phyloP scores from a whole-genome alignment of 2,113 vertebrate species.

The Pheucticus melanocephalus region DNA sequence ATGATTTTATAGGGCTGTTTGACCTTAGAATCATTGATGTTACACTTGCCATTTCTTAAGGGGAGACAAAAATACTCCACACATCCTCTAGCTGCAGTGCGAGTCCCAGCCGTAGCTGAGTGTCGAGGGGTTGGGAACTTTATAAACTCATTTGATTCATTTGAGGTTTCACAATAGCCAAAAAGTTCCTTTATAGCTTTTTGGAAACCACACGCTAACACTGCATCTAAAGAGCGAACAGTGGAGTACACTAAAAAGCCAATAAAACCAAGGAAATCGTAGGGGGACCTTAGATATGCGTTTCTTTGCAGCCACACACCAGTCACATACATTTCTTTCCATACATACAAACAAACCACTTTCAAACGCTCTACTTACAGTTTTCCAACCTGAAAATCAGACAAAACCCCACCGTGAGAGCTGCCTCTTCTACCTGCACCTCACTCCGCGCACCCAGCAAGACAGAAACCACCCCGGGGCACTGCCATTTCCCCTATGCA shows the following conservation, averaged over 20 bases:
- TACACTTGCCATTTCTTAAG: conserved; percentile 62
- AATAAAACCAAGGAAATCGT: conserved; percentile 23
- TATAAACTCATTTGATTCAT: conserved; percentile 63
- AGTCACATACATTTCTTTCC: not conserved
- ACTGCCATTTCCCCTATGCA: conserved; percentile 21
- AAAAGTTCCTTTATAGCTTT: conserved; percentile 62
- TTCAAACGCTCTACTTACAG: not conserved
- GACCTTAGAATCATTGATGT: conserved; percentile 42
- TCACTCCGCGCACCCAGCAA: not conserved
- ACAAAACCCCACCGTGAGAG: not conserved
- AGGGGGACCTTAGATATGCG: not conserved
- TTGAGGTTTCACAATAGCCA: conserved; percentile 61
- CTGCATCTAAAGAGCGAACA: conserved; percentile 22
- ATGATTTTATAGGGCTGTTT: conserved; percentile 57
- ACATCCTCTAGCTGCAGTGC: conserved; percentile 57
- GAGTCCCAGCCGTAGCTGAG: conserved; percentile 13
- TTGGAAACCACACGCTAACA: conserved; percentile 43
- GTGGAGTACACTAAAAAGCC: conserved; percentile 14
- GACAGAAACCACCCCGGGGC: not conserved
- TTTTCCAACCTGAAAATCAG: not conserved
- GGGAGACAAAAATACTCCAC: conserved; percentile 48
- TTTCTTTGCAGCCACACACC: conserved; percentile 14
- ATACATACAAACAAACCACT: not conserved
- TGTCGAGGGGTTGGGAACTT: conserved; percentile 53
- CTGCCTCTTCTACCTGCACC: not conserved